Evolutionary conservation across 1,140 invertebrate genomes (phyloP).

Genomic region (Eumeta japonica): DNA sequence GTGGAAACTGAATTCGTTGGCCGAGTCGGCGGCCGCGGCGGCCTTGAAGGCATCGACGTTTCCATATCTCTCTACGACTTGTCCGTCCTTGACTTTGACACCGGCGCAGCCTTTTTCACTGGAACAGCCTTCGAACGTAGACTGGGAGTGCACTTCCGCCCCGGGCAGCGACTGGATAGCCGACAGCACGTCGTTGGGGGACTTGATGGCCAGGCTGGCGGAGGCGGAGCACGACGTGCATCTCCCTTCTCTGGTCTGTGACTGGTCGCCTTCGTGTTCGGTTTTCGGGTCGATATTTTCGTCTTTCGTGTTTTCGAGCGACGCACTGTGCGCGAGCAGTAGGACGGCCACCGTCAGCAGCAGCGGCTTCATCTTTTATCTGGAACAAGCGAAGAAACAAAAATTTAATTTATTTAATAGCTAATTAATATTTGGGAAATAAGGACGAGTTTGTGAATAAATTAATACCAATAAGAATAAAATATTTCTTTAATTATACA

Average conservation of each 20-base stretch:
- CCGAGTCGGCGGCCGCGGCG: conserved; percentile 27
- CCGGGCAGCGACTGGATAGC: conserved; percentile 29
- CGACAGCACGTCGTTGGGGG: conserved; percentile 28
- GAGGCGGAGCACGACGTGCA: conserved; percentile 26
- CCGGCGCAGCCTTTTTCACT: conserved; percentile 49
- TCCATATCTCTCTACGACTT: conserved; percentile 40
- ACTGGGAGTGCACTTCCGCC: conserved; percentile 42
- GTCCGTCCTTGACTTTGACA: conserved; percentile 47
- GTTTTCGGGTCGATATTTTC: conserved; percentile 26
- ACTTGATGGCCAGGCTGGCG: conserved; percentile 23
- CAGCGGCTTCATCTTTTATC: conserved; percentile 53
- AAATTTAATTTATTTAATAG: too few relatives aligned
- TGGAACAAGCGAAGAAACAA: conserved; percentile 33
- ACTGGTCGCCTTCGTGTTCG: conserved; percentile 31
- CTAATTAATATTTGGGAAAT: too few relatives aligned
- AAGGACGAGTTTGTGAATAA: too few relatives aligned
- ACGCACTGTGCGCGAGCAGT: conserved; percentile 25
- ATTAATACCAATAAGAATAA: too few relatives aligned
- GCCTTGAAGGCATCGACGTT: conserved; percentile 38
- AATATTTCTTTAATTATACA: too few relatives aligned
- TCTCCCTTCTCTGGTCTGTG: conserved; percentile 29
- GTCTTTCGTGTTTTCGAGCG: conserved; percentile 37
- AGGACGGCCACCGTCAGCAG: conserved; percentile 34
- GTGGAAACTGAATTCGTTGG: conserved; percentile 44
- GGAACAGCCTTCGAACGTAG: conserved; percentile 46